A percentile compares a stretch with the other conserved stretches of the same genome.
Evolutionary conservation across 2,113 vertebrate species (phyloP).

Genomic region (Anguilla rostrata): DNA sequence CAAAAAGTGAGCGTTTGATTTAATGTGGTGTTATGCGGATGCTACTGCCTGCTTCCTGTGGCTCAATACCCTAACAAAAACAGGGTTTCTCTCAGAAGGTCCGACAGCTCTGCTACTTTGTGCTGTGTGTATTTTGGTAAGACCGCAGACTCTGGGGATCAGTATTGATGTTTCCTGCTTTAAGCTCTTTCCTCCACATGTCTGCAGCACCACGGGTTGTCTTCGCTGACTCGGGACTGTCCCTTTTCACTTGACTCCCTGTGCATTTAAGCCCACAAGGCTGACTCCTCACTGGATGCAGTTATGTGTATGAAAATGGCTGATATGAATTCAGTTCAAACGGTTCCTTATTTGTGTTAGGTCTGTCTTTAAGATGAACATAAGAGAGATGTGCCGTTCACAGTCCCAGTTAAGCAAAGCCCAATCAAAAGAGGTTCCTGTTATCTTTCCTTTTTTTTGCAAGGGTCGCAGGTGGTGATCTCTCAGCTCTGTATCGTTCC

Average conservation of each 20-base stretch:
- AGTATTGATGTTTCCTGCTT: conserved; percentile 18
- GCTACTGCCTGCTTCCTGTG: neutral
- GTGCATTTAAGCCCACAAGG: neutral
- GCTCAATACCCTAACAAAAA: neutral
- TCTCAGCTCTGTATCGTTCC: conserved; percentile 31
- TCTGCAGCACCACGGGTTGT: neutral
- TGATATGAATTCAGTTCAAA: conserved; percentile 56
- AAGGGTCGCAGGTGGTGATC: conserved; percentile 51
- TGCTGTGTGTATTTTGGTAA: neutral
- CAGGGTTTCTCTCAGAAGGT: neutral
- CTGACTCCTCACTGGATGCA: conserved; percentile 49
- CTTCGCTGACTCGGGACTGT: neutral
- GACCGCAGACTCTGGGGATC: conserved; percentile 11
- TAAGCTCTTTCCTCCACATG: neutral
- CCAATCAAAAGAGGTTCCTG: conserved; percentile 37
- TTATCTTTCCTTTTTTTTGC: conserved; percentile 25
- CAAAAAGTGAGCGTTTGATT: neutral
- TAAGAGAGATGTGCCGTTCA: conserved; percentile 60
- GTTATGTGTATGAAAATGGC: conserved; percentile 34
- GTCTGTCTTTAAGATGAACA: conserved; percentile 55
- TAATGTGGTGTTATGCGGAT: neutral
- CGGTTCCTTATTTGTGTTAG: conserved; percentile 57
- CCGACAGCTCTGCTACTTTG: neutral
- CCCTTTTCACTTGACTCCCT: neutral
- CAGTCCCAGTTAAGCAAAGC: conserved; percentile 50